Conservation (phyloP, 2,797 vertebrate genomes). For the Rhabdomys pumilio region DNA sequence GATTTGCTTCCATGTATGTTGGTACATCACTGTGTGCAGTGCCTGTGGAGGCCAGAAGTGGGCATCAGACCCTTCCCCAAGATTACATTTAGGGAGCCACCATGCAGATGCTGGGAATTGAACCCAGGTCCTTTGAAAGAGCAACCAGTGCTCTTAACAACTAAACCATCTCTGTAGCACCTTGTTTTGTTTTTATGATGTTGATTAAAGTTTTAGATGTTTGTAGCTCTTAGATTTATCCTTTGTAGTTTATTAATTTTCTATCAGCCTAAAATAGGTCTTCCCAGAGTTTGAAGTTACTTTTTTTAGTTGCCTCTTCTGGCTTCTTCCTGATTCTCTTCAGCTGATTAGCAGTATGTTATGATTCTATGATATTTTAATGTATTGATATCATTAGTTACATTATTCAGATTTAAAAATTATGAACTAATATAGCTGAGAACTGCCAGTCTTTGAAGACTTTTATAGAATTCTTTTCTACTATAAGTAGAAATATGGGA, state of each 20-base stretch:
- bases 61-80: too few relatives aligned
- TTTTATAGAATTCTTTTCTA: conserved; percentile 50
- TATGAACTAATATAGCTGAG: background rate
- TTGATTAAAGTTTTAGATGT: background rate
- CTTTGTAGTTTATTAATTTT: conserved; percentile 39
- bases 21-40: background rate
- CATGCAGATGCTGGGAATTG: background rate
- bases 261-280: background rate
- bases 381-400: background rate
- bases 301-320: background rate
- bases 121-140: background rate
- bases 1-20: too few relatives aligned
- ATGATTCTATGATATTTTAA: conserved; percentile 6
- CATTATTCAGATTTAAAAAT: background rate
- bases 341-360: background rate
- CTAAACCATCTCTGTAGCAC: too few relatives aligned
- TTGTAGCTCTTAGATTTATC: background rate
- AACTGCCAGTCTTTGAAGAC: background rate
- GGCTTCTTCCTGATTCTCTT: conserved; percentile 16
- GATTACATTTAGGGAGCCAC: background rate
- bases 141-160: background rate
- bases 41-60: background rate
- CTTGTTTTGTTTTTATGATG: background rate
- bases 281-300: background rate
- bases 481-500: background rate